Conservation (phyloP, 2,113 vertebrate genomes). For the Nothoprocta pentlandii region DNA sequence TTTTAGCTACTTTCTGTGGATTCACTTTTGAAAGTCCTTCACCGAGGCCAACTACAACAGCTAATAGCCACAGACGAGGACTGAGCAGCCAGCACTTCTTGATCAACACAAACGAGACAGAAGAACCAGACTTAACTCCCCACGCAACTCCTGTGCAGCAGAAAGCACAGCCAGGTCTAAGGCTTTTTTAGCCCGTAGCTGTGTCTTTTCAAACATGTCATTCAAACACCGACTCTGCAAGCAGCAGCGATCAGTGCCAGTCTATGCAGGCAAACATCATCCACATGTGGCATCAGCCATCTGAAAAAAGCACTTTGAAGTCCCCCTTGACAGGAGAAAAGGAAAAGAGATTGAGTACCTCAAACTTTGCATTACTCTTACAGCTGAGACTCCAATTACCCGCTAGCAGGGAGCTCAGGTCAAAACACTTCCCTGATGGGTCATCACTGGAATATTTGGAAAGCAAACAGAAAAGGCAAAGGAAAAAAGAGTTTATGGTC, state of each 20-base stretch:
- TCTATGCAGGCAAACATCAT: background rate
- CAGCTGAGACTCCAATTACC: background rate
- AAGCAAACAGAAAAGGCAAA: background rate
- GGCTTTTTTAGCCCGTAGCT: background rate
- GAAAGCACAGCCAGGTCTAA: background rate
- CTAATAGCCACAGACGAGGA: background rate
- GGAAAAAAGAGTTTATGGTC: background rate
- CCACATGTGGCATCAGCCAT: background rate
- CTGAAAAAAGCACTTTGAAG: background rate
- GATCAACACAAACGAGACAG: background rate
- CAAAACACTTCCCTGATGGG: background rate
- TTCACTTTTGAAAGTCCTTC: background rate
- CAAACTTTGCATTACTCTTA: background rate
- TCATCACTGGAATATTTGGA: background rate
- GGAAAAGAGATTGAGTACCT: background rate
- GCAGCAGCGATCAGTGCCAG: background rate
- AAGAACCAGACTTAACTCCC: background rate
- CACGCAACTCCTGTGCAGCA: background rate
- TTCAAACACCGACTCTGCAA: background rate
- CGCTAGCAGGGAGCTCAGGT: background rate
- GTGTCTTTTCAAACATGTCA: background rate
- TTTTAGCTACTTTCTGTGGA: background rate
- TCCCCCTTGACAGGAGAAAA: background rate
- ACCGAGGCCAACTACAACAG: background rate
- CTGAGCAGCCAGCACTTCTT: background rate